Evolutionary conservation across 2,797 vertebrate species (phyloP), one percentile per base, ranked within the genome.

Genomic region (Spinus olivaceus): DNA sequence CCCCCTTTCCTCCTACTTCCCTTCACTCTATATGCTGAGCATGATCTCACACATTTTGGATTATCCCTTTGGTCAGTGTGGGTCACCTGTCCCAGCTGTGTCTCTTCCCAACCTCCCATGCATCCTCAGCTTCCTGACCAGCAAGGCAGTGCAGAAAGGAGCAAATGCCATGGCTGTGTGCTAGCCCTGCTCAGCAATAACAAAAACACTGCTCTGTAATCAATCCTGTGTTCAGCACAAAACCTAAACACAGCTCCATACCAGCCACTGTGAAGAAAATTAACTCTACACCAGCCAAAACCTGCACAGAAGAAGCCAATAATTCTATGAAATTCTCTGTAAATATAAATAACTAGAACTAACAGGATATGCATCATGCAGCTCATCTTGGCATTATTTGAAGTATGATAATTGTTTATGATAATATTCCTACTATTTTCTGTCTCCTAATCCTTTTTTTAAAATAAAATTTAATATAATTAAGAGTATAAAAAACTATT

Each of bases 91-190:
- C 25, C 30, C 1, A 0, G 6, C 22, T 49, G 3, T 14, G 22
- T 35, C 54, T 14, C 41, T 5, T 47, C 54, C 33, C 22, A 47
- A 0, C 9, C 3, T 18, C 11, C 16, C 24, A 18, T 27, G 56
- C 11, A 37, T 12, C 33, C 8, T 27, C 27, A 54, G 0, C 13
- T 47, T 28, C 25, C 32, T 66, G 6, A 4, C 5, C 39, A 10
- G 8, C 0, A 0, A 6, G 21, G 53, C 53, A 46, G 6, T 7
- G 33, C 0, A 0, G 13, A 46, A 32, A 67, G 27, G 15, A 67
- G 54, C 4, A 61, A 61, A 61, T 5, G 5, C 9, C 10, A 54
- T 5, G 9, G 27, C 16, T 47, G 33, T 27, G 33, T 16, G 46
- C 4, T 8, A 54, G 6, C 15, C 2, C 30, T 60, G 14, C 22